These are phyloP conservation scores for Cactoblastis cactorum DNA, from an alignment of 2,888 invertebrate genomes.

Conservation along the genomic window DNA sequence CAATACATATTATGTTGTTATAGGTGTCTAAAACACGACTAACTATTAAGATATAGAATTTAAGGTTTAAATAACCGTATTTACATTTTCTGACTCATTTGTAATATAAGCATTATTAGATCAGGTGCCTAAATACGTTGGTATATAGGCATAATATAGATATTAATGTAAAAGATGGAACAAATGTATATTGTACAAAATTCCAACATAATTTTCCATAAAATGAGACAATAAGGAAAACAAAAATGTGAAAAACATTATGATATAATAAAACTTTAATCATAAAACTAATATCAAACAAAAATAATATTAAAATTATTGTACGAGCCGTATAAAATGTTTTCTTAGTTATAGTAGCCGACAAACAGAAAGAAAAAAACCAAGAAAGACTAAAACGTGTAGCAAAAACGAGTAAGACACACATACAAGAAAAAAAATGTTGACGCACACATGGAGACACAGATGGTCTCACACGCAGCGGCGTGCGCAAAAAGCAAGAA, in stretches of 20 bases:
- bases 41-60: too few relatives aligned
- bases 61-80: too few relatives aligned
- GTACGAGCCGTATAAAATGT: constrained; percentile 17
- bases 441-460: constrained; percentile 39
- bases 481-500: constrained; percentile 49
- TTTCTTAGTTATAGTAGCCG: constrained; percentile 31
- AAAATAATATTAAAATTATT: constrained; percentile 9
- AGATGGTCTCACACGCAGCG: constrained; percentile 70
- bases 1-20: too few relatives aligned
- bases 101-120: too few relatives aligned
- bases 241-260: background rate
- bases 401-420: constrained; percentile 42
- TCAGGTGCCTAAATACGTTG: too few relatives aligned
- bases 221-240: background rate
- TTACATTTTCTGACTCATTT: too few relatives aligned
- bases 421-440: constrained; percentile 47
- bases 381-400: constrained; percentile 29
- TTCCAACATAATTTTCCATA: background rate
- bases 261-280: background rate
- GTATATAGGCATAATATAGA: too few relatives aligned
- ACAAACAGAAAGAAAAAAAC: constrained; percentile 21
- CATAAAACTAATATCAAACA: background rate
- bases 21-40: too few relatives aligned
- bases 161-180: too few relatives aligned
- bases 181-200: too few relatives aligned